phyloP scores from a whole-genome alignment of 2,888 invertebrate genomes.

The Andrena camellia region DNA sequence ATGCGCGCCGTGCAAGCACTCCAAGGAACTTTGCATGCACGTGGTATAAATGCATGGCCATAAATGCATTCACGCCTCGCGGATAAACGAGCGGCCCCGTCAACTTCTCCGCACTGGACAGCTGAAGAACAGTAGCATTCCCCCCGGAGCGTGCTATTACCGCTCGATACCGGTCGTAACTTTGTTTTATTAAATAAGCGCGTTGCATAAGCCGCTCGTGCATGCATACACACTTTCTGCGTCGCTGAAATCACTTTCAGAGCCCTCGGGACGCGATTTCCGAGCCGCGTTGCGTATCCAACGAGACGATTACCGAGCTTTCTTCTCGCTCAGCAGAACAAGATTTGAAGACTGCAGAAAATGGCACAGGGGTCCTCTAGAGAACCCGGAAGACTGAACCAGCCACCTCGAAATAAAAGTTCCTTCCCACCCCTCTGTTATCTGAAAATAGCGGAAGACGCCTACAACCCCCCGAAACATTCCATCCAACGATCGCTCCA shows the following conservation, averaged over 20 bases:
- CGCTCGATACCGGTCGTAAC: constrained; percentile 44
- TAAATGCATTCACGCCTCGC: constrained; percentile 51
- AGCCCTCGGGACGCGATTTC: constrained; percentile 13
- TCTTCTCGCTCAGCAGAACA: neutral
- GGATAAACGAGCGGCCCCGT: constrained; percentile 52
- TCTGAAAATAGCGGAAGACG: too few species aligned
- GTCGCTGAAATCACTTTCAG: constrained; percentile 26
- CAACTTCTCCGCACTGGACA: constrained; percentile 52
- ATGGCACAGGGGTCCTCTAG: too few species aligned
- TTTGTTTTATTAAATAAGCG: constrained; percentile 59
- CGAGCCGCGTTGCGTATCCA: neutral
- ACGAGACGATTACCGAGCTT: neutral
- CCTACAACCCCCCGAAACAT: too few species aligned
- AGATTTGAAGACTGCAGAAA: neutral
- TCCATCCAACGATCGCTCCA: too few species aligned
- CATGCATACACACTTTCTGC: constrained; percentile 37
- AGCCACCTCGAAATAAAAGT: too few species aligned
- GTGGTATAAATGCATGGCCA: too few species aligned
- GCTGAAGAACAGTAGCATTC: constrained; percentile 58
- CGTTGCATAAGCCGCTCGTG: constrained; percentile 39
- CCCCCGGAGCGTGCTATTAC: constrained; percentile 53
- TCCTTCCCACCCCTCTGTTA: too few species aligned
- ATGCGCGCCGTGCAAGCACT: constrained; percentile 56
- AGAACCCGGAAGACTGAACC: too few species aligned
- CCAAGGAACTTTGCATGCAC: constrained; percentile 45